Evolutionary conservation across 2,113 vertebrate genomes (phyloP).

Genomic region (Etia nguti): DNA sequence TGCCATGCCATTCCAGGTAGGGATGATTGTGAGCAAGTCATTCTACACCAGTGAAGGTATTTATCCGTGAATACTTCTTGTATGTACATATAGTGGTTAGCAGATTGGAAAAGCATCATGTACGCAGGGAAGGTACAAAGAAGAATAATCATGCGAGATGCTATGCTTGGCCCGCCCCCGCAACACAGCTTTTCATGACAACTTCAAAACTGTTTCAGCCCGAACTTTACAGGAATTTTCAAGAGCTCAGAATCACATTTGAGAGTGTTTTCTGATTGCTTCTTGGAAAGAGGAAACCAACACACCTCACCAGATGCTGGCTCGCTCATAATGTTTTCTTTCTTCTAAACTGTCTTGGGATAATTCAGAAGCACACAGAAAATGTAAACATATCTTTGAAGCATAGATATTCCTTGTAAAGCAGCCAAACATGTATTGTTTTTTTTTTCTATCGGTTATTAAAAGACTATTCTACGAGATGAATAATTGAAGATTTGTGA

Average conservation of each 20-base stretch:
- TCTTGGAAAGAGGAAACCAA: slow-evolving; percentile 12
- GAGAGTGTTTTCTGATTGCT: slow-evolving; percentile 12
- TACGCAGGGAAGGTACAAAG: slow-evolving; percentile 29
- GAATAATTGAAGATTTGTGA: slow-evolving; percentile 75
- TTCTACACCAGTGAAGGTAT: slow-evolving; percentile 53
- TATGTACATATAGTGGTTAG: slow-evolving; percentile 73
- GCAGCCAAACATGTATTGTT: slow-evolving; percentile 72
- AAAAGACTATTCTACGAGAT: slow-evolving; percentile 72
- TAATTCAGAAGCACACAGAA: slow-evolving; percentile 56
- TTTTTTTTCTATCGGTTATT: slow-evolving; percentile 72
- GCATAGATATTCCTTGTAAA: slow-evolving; percentile 70
- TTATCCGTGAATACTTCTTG: slow-evolving; percentile 69
- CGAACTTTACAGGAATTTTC: slow-evolving; percentile 40
- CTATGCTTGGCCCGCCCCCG: slow-evolving; percentile 11
- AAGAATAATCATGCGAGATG: slow-evolving; percentile 23
- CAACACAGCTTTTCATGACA: slow-evolving; percentile 19
- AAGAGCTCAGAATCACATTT: slow-evolving; percentile 42
- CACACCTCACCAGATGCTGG: slow-evolving; percentile 28
- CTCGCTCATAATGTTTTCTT: slow-evolving; percentile 33
- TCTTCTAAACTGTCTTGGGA: slow-evolving; percentile 51
- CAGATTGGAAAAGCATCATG: slow-evolving; percentile 50
- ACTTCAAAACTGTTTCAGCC: slow-evolving; percentile 42
- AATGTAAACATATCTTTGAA: slow-evolving; percentile 64
- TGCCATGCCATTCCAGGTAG: slow-evolving; percentile 47
- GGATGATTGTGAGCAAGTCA: slow-evolving; percentile 49